Conservation (phyloP, 1,140 invertebrate species). For the Nasonia longicornis region DNA sequence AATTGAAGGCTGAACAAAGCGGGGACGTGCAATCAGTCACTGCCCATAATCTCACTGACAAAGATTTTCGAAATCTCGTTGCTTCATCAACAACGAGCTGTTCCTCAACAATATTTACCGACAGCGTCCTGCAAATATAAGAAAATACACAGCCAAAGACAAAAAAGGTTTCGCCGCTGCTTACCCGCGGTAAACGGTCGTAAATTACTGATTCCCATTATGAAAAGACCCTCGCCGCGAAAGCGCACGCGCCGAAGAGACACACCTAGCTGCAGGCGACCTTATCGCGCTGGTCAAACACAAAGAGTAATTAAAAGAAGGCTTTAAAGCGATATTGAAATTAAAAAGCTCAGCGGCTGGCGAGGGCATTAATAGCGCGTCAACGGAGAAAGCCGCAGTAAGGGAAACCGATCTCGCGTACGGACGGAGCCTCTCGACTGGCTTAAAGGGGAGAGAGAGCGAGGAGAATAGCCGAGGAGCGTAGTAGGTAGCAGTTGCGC, state of each 20-base stretch:
- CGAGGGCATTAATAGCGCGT: conserved; percentile 33
- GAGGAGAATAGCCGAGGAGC: neutral
- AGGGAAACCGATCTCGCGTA: neutral
- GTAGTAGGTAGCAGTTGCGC: conserved; percentile 50
- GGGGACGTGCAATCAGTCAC: too few species aligned
- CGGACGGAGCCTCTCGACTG: neutral
- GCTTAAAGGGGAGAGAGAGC: neutral
- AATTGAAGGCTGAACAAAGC: too few species aligned
- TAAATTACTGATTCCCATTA: conserved; percentile 33
- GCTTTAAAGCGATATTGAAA: conserved; percentile 36
- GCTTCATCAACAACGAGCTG: too few species aligned
- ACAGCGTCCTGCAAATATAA: too few species aligned
- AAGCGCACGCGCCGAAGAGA: neutral
- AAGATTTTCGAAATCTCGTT: too few species aligned
- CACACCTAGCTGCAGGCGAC: neutral
- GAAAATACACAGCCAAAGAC: neutral
- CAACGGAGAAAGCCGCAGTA: neutral
- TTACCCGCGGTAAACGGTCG: conserved; percentile 3
- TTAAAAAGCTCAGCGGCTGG: conserved; percentile 20
- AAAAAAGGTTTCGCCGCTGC: neutral
- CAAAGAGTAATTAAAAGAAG: conserved; percentile 27
- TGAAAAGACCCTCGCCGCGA: neutral
- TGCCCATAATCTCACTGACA: too few species aligned
- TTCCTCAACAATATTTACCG: too few species aligned
- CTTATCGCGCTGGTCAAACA: neutral